These are phyloP conservation scores for Galemys pyrenaicus DNA, from an alignment of 2,113 vertebrate genomes.

Conservation along the genomic window DNA sequence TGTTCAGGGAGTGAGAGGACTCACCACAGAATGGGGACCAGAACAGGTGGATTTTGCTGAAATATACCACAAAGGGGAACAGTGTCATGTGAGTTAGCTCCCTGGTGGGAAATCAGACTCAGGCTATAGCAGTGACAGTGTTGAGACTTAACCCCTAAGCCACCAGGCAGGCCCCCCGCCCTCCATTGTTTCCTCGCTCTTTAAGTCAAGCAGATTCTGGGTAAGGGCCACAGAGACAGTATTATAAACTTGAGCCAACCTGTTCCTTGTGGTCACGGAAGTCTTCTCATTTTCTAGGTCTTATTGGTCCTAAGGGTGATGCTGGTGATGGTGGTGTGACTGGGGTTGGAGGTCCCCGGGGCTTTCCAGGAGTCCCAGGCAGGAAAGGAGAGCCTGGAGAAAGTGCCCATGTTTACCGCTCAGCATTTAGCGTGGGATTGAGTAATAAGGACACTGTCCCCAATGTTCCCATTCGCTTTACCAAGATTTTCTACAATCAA, in stretches of 20 bases:
- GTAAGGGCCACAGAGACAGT: background rate
- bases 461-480: constrained; percentile 89
- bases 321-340: constrained; percentile 77
- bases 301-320: constrained; percentile 83
- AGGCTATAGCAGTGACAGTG: too few species aligned
- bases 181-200: background rate
- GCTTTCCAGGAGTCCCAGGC: constrained; percentile 84
- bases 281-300: constrained; percentile 81
- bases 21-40: too few species aligned
- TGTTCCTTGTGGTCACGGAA: constrained; percentile 1
- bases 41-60: too few species aligned
- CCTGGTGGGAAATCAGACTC: background rate
- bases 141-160: too few species aligned
- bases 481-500: constrained; percentile 90
- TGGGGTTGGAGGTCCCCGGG: constrained; percentile 82
- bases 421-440: constrained; percentile 90
- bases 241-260: background rate
- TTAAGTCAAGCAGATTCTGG: background rate
- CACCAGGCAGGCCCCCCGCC: background rate
- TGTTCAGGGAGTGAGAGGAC: too few species aligned
- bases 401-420: constrained; percentile 83
- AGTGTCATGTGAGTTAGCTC: too few species aligned
- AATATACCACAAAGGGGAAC: too few species aligned
- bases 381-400: constrained; percentile 86
- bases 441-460: constrained; percentile 69